phyloP scores from a whole-genome alignment of 92 coral and sea anemone genomes.

The Epizoanthus stellaris region DNA sequence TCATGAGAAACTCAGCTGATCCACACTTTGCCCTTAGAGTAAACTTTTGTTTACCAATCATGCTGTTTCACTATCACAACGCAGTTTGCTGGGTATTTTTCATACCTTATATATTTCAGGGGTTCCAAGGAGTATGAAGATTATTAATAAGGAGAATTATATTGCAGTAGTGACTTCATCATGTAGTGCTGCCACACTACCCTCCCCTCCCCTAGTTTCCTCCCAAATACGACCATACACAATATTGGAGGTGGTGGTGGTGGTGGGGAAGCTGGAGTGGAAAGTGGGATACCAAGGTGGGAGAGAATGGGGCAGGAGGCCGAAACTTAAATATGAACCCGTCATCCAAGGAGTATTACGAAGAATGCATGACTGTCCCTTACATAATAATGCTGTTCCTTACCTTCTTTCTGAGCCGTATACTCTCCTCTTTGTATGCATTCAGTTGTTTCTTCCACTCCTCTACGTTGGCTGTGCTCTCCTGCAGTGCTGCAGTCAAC shows the following conservation, averaged over 20 bases:
- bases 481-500: conserved; percentile 96
- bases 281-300: too few species aligned
- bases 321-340: too few species aligned
- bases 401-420: conserved; percentile 90
- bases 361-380: too few species aligned
- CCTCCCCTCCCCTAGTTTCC: background rate
- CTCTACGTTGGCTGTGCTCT: conserved; percentile 96
- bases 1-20: background rate
- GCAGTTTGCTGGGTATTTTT: too few species aligned
- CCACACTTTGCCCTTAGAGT: background rate
- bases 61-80: background rate
- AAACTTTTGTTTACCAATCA: too few species aligned
- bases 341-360: too few species aligned
- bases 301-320: too few species aligned
- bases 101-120: background rate
- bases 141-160: too few species aligned
- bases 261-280: too few species aligned
- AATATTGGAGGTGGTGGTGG: background rate
- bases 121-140: too few species aligned
- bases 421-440: conserved; percentile 93
- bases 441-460: conserved; percentile 98
- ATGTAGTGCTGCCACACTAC: background rate
- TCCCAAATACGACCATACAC: too few species aligned
- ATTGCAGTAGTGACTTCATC: too few species aligned
- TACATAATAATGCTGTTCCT: background rate